These are phyloP conservation scores for Ammodytes dubius DNA, from an alignment of 2,113 vertebrate species.

Conservation along the genomic window DNA sequence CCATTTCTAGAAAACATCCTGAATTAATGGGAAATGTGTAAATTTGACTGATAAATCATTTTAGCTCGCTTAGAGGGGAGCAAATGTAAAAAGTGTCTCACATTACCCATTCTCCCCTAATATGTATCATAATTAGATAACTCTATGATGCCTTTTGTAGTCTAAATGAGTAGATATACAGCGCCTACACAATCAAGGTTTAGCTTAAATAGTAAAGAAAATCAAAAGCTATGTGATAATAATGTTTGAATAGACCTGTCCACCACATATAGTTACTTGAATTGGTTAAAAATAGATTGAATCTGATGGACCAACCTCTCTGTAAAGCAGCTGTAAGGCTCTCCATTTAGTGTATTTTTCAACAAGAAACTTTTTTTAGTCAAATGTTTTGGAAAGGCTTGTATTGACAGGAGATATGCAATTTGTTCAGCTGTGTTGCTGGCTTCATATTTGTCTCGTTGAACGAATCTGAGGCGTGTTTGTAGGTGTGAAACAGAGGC, in stretches of 20 bases:
- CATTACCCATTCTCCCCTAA: neutral
- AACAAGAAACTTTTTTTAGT: conserved; percentile 20
- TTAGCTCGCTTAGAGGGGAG: no score
- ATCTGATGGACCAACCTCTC: conserved; percentile 13
- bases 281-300: neutral
- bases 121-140: neutral
- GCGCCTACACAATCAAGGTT: neutral
- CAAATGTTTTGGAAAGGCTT: conserved; percentile 29
- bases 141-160: neutral
- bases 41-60: no score
- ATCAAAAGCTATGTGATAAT: neutral
- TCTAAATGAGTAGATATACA: neutral
- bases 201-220: neutral
- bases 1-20: no score
- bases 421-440: conserved; percentile 33
- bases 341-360: neutral
- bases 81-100: no score
- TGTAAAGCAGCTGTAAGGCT: conserved; percentile 6
- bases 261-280: neutral
- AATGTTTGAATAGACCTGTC: neutral
- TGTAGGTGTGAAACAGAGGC: conserved; percentile 21
- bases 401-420: conserved; percentile 41
- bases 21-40: no score
- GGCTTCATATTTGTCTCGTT: conserved; percentile 25
- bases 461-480: neutral